These are phyloP conservation scores for Pangasius mekongensis DNA, from an alignment of 2,797 vertebrate genomes.

Conservation along the genomic window DNA sequence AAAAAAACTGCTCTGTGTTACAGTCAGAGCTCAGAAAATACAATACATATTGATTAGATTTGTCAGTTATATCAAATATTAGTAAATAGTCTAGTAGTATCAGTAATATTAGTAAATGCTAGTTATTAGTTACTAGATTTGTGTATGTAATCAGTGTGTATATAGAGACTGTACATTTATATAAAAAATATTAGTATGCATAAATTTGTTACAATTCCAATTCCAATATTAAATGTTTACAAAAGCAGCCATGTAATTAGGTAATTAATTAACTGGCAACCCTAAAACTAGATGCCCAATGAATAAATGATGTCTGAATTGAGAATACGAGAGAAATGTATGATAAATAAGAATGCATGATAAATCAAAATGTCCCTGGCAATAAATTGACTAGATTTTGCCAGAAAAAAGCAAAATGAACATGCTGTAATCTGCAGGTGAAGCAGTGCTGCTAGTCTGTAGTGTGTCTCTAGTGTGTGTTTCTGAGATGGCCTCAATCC, in stretches of 20 bases:
- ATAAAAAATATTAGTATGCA: not conserved
- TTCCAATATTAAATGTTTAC: not conserved
- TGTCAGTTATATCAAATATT: not conserved
- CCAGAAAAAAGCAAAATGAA: not conserved
- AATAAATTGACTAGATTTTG: not conserved
- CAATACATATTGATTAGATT: not conserved
- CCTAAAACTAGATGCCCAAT: not conserved
- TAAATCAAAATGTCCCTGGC: not conserved
- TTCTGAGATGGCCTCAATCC: not conserved
- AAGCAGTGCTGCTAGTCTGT: not conserved
- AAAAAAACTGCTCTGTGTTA: not conserved
- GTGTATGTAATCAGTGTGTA: not conserved
- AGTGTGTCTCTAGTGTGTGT: not conserved
- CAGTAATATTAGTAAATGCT: not conserved
- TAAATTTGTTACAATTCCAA: not conserved
- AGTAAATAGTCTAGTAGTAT: not conserved
- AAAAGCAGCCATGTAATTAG: not conserved
- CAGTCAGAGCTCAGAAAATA: not conserved
- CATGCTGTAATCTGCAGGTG: not conserved
- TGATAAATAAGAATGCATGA: not conserved
- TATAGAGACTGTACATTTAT: not conserved
- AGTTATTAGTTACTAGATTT: not conserved
- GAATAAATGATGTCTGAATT: not conserved
- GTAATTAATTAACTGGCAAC: not conserved
- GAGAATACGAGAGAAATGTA: not conserved